These are phyloP conservation scores for Rhabdomys pumilio DNA, from an alignment of 2,797 vertebrate genomes.

Conservation along the genomic window DNA sequence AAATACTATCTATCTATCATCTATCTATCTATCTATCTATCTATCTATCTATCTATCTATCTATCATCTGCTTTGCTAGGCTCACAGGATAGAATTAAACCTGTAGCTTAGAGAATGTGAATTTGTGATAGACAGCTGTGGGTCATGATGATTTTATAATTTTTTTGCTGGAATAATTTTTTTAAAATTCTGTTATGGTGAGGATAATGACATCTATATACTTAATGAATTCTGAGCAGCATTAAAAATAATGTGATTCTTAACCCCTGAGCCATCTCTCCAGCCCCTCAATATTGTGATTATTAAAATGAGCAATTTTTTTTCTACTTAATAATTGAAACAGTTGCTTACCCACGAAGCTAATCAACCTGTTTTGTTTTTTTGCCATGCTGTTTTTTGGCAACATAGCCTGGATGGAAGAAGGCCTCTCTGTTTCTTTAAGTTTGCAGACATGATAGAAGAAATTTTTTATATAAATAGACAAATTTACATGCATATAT, in stretches of 20 bases:
- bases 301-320: background rate
- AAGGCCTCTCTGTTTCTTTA: background rate
- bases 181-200: background rate
- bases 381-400: background rate
- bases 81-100: background rate
- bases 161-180: background rate
- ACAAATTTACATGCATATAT: background rate
- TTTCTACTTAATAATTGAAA: conserved; percentile 42
- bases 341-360: background rate
- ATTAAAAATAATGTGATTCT: conserved; percentile 1
- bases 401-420: background rate
- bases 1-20: background rate
- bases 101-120: background rate
- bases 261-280: background rate
- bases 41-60: too few relatives aligned
- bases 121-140: background rate
- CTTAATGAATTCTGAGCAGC: background rate
- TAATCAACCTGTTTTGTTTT: background rate
- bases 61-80: background rate
- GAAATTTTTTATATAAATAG: background rate
- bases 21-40: too few relatives aligned
- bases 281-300: background rate
- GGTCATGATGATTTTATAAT: background rate
- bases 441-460: background rate
- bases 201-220: background rate